Evolutionary conservation across 2,797 vertebrate genomes (phyloP).

Genomic region (Champsocephalus gunnari): DNA sequence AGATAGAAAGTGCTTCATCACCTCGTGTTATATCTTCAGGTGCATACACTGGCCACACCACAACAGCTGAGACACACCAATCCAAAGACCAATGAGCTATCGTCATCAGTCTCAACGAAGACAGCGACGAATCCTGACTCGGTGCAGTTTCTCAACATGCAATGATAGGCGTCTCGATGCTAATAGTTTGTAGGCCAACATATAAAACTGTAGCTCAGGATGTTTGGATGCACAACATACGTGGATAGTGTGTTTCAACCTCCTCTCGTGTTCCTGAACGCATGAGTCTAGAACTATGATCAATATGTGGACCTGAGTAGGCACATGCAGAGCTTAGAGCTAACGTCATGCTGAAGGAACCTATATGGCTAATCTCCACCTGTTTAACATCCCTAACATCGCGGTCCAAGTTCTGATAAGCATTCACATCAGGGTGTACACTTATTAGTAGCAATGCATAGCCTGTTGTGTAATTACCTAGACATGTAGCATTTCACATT

Average conservation of each 20-base stretch:
- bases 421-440: neutral
- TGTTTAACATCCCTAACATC: neutral
- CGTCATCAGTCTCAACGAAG: neutral
- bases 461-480: neutral
- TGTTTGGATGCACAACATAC: neutral
- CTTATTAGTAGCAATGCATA: neutral
- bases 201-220: neutral
- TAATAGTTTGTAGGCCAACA: neutral
- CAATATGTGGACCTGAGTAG: neutral
- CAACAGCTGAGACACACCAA: neutral
- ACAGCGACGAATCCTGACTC: neutral
- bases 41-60: neutral
- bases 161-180: neutral
- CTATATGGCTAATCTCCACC: neutral
- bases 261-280: neutral
- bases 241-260: no score
- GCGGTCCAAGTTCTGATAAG: neutral
- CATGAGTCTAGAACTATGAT: neutral
- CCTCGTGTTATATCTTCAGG: no score
- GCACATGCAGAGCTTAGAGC: neutral
- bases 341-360: neutral
- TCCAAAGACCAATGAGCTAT: neutral
- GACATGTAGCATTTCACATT: neutral
- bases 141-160: neutral
- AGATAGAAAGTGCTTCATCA: neutral